phyloP scores from a whole-genome alignment of 2,797 vertebrate species.

The Anguilla megastoma region DNA sequence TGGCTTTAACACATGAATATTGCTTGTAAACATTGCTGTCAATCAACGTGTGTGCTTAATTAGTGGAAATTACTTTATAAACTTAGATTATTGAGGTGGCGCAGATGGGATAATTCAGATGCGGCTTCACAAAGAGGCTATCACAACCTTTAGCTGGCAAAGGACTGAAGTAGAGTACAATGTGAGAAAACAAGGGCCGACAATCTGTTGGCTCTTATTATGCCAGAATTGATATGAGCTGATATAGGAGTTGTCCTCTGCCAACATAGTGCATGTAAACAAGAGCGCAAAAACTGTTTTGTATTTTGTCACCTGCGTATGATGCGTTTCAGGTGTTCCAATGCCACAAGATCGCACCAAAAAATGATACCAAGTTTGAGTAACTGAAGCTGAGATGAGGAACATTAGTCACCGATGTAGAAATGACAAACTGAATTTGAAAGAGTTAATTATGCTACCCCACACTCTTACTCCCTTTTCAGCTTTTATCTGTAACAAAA shows the following conservation, averaged over 20 bases:
- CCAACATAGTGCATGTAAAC: neutral
- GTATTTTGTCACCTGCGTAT: neutral
- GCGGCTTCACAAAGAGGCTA: too few species aligned
- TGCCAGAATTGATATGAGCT: neutral
- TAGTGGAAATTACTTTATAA: too few species aligned
- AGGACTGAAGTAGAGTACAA: too few species aligned
- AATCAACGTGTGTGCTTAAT: too few species aligned
- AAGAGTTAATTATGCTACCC: neutral
- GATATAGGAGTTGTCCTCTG: neutral
- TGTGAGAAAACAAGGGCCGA: too few species aligned
- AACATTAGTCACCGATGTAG: neutral
- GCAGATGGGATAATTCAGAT: too few species aligned
- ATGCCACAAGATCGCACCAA: neutral
- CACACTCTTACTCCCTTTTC: neutral
- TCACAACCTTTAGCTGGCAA: too few species aligned
- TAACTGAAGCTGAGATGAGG: neutral
- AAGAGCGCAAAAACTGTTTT: neutral
- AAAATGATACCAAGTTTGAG: neutral
- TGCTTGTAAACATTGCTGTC: too few species aligned
- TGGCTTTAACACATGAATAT: too few species aligned
- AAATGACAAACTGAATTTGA: neutral
- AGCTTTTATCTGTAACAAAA: neutral
- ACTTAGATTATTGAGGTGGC: too few species aligned
- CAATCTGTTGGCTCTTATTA: neutral
- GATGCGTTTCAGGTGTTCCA: neutral